Base-by-base conservation (phyloP, 2,888 invertebrate genomes). In the Dryobotodes eremita region DNA sequence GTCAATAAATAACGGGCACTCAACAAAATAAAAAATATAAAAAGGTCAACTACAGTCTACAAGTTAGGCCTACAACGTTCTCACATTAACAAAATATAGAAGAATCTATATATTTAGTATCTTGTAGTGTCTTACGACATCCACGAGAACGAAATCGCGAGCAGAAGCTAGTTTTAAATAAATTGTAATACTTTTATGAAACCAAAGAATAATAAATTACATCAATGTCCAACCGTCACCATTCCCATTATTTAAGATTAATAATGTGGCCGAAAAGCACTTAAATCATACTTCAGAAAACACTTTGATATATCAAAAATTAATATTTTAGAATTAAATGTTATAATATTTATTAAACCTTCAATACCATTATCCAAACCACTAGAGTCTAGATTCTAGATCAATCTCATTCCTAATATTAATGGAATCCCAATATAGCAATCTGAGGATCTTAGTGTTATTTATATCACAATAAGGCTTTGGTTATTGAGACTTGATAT, bases 371-470 rank as follows among this genome's bases (percentile, higher is more conserved):
- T 68, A 61, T 46, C 0, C 23, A 11, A 76, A 20, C 17, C 50
- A 46, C 50, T 31, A 6, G 8, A 42, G 20, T 65, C 26, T 42
- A 31, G 36, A 50, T 17, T 50, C 36, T n/a, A 15, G 7, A 55
- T 11, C 20, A 69, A 69, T 61, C 26, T 46, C 17, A 69, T 8
- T 36, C 1, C 2, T 57, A 55, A 71, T 68, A 77, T 83, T 59
- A 72, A 55, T 79, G 64, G n/a, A 65, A 70, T 61, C 5, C 20
- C 62, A 72, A 79, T 48, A 72, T n/a, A 59, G 17, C n/a, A 69
- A 65, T 61, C 20, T 61, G 1, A 42, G 42, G 31, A 31, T 42
- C 26, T 57, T 61, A 75, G 46, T 59, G 20, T 61, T 55, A 26
- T 64, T 64, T 48, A 17, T 59, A 70, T 55, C 10, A 48, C 5